phyloP scores from a whole-genome alignment of 2,797 vertebrate species.

The Enteromius radiatus region DNA sequence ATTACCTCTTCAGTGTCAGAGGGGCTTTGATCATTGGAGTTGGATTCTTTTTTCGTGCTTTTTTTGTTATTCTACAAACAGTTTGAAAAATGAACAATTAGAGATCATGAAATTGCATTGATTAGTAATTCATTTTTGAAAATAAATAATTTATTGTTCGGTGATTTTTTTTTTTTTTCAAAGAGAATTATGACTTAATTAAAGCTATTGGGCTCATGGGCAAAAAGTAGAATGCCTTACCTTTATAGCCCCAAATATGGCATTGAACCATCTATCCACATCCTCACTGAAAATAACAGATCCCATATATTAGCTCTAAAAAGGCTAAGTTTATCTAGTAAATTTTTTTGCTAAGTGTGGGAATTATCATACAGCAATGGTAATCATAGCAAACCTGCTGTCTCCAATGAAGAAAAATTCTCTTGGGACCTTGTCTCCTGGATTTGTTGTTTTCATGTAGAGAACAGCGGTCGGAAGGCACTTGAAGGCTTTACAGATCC shows the following conservation, averaged over 20 bases:
- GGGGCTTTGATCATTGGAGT: neutral
- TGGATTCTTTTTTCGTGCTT: no score
- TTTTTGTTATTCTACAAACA: neutral
- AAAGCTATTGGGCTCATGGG: neutral
- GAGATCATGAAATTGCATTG: neutral
- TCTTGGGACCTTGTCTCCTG: constrained; percentile 59
- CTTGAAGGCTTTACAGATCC: constrained; percentile 79
- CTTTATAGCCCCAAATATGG: constrained; percentile 63
- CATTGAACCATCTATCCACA: constrained; percentile 71
- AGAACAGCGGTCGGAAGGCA: constrained; percentile 80
- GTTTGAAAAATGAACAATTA: neutral
- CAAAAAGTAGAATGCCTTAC: constrained; percentile 10
- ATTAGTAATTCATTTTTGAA: neutral
- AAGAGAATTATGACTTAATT: neutral
- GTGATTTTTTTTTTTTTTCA: no score
- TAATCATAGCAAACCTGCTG: constrained; percentile 75
- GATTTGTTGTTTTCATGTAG: constrained; percentile 70
- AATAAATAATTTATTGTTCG: neutral
- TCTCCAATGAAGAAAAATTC: constrained; percentile 84
- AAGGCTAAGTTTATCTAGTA: neutral
- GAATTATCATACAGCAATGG: neutral
- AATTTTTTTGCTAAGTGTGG: neutral
- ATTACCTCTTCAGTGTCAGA: neutral
- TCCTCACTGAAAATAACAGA: constrained; percentile 64
- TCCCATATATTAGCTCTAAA: neutral